phyloP scores from a whole-genome alignment of 2,888 invertebrate genomes.

The Patella depressa region DNA sequence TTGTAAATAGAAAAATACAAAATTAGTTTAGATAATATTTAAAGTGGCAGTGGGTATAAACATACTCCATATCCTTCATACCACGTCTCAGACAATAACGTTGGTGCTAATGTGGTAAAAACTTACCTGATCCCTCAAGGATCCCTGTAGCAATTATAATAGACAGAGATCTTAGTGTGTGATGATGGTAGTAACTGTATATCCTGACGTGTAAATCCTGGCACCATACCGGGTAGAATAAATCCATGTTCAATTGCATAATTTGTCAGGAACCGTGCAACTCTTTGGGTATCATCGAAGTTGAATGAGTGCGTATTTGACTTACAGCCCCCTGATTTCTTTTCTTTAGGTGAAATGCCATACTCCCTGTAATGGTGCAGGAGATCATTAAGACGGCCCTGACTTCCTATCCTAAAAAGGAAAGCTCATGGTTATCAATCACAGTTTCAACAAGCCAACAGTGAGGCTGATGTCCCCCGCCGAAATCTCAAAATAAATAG shows the following conservation, averaged over 20 bases:
- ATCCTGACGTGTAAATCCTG: slow-evolving; percentile 29
- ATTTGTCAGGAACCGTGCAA: slow-evolving; percentile 27
- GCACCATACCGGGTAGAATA: slow-evolving; percentile 29
- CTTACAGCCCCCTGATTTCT: slow-evolving; percentile 15
- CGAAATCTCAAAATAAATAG: no score
- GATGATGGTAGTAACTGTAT: slow-evolving; percentile 23
- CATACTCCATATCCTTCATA: no score
- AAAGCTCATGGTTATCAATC: no score
- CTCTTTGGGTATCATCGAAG: slow-evolving; percentile 19
- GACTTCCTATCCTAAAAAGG: slow-evolving; percentile 20
- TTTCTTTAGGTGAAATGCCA: slow-evolving; percentile 16
- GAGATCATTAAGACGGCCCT: slow-evolving; percentile 15
- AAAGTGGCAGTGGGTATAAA: neutral
- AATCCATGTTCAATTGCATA: slow-evolving; percentile 32
- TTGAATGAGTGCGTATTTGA: slow-evolving; percentile 11
- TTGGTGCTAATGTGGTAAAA: neutral
- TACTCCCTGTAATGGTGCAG: slow-evolving; percentile 20
- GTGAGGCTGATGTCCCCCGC: no score
- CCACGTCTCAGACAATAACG: no score
- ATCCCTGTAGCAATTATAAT: neutral
- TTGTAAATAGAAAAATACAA: no score
- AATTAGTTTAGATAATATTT: neutral
- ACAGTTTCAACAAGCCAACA: no score
- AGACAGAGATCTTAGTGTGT: slow-evolving; percentile 16
- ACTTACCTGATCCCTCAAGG: neutral